phyloP scores from a whole-genome alignment of 2,797 vertebrate genomes.

The Sparus aurata region DNA sequence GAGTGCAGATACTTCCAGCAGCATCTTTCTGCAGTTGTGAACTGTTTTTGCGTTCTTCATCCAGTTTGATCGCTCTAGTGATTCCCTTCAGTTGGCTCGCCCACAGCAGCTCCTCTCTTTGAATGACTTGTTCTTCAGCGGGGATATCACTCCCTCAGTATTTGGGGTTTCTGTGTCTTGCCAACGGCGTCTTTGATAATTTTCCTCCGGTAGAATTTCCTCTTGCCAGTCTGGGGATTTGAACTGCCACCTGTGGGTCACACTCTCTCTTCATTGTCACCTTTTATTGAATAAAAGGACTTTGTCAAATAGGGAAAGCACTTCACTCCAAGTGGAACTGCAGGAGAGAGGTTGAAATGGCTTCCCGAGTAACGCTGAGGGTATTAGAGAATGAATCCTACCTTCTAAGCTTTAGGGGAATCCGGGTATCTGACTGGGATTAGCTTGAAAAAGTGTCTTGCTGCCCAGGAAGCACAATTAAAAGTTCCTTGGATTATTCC shows the following conservation, averaged over 20 bases:
- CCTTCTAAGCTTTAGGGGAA: conserved; percentile 70
- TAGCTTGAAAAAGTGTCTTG: conserved; percentile 69
- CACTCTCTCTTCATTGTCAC: conserved; percentile 51
- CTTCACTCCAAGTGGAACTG: conserved; percentile 55
- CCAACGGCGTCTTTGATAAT: conserved; percentile 20
- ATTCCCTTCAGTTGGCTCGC: background rate
- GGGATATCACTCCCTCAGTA: background rate
- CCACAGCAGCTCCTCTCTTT: background rate
- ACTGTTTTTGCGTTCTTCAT: background rate
- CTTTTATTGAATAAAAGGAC: conserved; percentile 60
- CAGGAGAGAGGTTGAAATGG: conserved; percentile 55
- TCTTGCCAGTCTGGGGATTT: conserved; percentile 23
- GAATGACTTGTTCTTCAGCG: conserved; percentile 2
- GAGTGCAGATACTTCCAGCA: background rate
- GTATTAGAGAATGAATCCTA: conserved; percentile 73
- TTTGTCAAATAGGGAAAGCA: conserved; percentile 53
- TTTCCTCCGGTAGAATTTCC: conserved; percentile 19
- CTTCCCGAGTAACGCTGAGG: conserved; percentile 56
- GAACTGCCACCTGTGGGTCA: conserved; percentile 51
- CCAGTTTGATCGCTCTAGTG: background rate
- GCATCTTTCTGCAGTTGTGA: background rate
- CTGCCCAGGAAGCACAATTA: conserved; percentile 82
- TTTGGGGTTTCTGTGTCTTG: conserved; percentile 11
- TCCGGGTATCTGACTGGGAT: conserved; percentile 79
- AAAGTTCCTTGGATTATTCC: conserved; percentile 68